Evolutionary conservation across 2,113 vertebrate genomes (phyloP), one percentile per base, ranked within the genome.

Genomic region (Petrocephalus microphthalmus): DNA sequence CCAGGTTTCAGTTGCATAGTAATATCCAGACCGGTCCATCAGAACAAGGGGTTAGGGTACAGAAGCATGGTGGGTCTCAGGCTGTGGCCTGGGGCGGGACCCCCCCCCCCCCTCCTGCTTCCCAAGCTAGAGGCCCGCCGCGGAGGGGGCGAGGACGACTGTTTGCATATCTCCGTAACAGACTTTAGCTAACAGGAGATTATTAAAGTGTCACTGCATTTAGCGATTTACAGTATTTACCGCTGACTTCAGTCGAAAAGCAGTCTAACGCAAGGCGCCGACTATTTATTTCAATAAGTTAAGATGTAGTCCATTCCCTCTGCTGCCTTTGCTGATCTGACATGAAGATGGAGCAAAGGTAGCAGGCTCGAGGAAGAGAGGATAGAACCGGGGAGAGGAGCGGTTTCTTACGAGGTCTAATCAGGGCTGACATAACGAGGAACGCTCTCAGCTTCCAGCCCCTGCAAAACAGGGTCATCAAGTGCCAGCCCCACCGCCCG

Each of bases 201-300:
- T 54, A 89, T 90, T 91, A 90, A 88, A 91, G 90, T 89, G 89
- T 90, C 81, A 45, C 49, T 51, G 57, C 42, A 87, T 88, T 85
- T 88, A 78, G 83, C 88, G 64, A 90, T 89, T 89, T 88, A 91
- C 89, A 78, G 57, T 89, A 89, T 78, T 91, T 85, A 93, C 88
- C 54, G 84, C 85, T 91, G 90, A 85, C 64, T 87, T 29, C 54
- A 20, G 90, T 91, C 87, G 90, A 90, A 91, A 45, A 89, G 89
- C 89, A 86, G 88, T 92, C 88, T 78, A 91, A 93, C 87, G 92
- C 92, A 74, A 19, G 71, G 15, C 71, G 74, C 93, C 85, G 85
- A 91, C 47, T 42, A 89, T 88, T 88, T 91, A 90, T 91, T 90
- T 91, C 90, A 91, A 92, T 90, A 92, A 88, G 71, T 92, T 92